Conservation (phyloP, 2,888 invertebrate genomes). For the Drosophila multiciliata region DNA sequence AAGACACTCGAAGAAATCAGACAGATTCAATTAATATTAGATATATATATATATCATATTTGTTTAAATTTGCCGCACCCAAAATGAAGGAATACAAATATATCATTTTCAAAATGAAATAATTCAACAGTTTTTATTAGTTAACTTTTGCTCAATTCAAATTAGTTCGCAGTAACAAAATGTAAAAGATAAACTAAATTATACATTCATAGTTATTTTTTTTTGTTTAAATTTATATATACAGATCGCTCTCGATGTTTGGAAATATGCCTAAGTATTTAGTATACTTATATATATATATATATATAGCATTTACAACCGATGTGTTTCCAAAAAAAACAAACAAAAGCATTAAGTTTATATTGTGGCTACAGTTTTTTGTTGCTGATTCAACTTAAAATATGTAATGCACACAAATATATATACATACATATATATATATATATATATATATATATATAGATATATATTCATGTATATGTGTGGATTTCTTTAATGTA, state of each 20-base stretch:
- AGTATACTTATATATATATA: not conserved
- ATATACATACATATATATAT: constrained; percentile 19
- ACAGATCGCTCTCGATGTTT: constrained; percentile 44
- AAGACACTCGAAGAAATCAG: constrained; percentile 12
- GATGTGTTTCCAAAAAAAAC: constrained; percentile 26
- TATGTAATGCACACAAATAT: constrained; percentile 22
- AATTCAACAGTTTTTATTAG: constrained; percentile 72
- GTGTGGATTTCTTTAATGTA: constrained; percentile 36
- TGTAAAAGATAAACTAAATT: constrained; percentile 39
- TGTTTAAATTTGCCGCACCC: not conserved
- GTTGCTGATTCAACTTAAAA: constrained; percentile 53
- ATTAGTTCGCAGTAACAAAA: constrained; percentile 71
- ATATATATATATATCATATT: not conserved
- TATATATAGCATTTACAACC: constrained; percentile 17
- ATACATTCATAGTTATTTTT: constrained; percentile 31
- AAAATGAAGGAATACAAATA: not conserved
- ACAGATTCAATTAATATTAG: not conserved
- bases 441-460: constrained; percentile 15
- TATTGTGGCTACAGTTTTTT: constrained; percentile 59
- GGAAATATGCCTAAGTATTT: constrained; percentile 34
- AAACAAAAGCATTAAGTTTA: constrained; percentile 58
- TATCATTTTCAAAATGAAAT: constrained; percentile 72
- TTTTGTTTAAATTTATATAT: constrained; percentile 16
- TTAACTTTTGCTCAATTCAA: constrained; percentile 61
- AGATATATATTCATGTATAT: constrained; percentile 7